phyloP scores from a whole-genome alignment of 1,140 invertebrate species.

The Tetragnatha versicolor region DNA sequence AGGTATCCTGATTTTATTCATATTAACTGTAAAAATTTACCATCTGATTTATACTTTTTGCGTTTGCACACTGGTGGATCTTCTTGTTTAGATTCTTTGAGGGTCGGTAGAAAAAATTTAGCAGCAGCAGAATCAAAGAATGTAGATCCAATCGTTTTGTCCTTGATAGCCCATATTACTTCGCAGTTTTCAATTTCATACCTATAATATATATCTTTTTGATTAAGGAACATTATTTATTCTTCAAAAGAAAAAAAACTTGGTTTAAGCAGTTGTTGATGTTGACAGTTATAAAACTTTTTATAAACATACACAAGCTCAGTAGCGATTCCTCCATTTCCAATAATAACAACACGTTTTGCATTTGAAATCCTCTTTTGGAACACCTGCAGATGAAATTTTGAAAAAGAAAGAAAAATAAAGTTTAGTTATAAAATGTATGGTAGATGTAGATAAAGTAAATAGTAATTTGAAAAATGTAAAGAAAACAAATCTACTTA shows the following conservation, averaged over 20 bases:
- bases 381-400: conserved; percentile 70
- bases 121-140: conserved; percentile 96
- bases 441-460: conserved; percentile 26
- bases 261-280: neutral
- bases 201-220: conserved; percentile 58
- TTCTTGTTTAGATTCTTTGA: conserved; percentile 59
- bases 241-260: neutral
- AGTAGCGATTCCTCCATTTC: conserved; percentile 97
- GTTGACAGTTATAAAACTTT: neutral
- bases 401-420: neutral
- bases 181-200: conserved; percentile 84
- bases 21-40: too few species aligned
- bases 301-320: conserved; percentile 77
- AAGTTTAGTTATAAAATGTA: conserved; percentile 7
- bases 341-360: conserved; percentile 81
- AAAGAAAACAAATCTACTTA: conserved; percentile 52
- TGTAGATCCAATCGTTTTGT: conserved; percentile 88
- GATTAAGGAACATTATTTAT: neutral
- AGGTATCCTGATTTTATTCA: too few species aligned
- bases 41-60: conserved; percentile 64
- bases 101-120: conserved; percentile 80
- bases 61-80: conserved; percentile 62
- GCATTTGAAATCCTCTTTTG: conserved; percentile 74
- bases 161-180: conserved; percentile 92
- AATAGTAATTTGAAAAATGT: conserved; percentile 13